These are phyloP conservation scores for Crotalus tigris DNA, from an alignment of 2,113 vertebrate genomes.

Conservation along the genomic window DNA sequence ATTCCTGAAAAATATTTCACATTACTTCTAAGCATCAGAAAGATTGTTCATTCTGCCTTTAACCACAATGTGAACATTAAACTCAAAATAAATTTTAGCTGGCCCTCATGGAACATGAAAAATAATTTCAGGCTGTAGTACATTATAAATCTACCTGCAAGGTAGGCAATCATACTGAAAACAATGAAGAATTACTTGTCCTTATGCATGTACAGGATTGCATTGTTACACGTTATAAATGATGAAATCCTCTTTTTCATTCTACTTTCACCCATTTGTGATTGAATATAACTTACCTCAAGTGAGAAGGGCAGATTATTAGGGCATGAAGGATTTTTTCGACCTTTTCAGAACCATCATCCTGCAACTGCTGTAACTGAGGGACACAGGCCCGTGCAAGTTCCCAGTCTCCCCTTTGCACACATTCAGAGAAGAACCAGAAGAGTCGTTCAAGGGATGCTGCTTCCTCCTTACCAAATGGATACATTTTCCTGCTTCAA, in stretches of 20 bases:
- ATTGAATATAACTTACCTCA: slow-evolving; percentile 67
- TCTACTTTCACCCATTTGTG: neutral
- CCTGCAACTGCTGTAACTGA: slow-evolving; percentile 74
- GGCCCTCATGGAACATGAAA: neutral
- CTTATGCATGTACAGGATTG: neutral
- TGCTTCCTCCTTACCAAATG: slow-evolving; percentile 81
- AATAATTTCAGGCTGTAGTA: neutral
- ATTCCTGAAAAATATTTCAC: neutral
- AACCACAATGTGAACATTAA: neutral
- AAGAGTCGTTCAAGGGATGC: slow-evolving; percentile 81
- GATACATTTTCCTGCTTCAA: slow-evolving; percentile 70
- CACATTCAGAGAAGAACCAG: slow-evolving; percentile 81
- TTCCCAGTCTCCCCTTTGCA: slow-evolving; percentile 85
- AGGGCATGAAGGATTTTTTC: slow-evolving; percentile 79
- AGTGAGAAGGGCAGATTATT: slow-evolving; percentile 73
- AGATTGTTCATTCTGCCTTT: neutral
- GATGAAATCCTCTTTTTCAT: neutral
- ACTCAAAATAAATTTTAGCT: neutral
- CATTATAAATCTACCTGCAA: neutral
- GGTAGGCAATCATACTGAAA: neutral
- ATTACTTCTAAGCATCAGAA: neutral
- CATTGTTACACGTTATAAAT: neutral
- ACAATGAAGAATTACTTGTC: neutral
- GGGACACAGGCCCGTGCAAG: slow-evolving; percentile 85
- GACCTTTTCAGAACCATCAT: slow-evolving; percentile 66